A percentile compares a stretch with the other conserved stretches of the same genome.
phyloP scores from a whole-genome alignment of 2,888 invertebrate genomes.

The Phoronis australis region DNA sequence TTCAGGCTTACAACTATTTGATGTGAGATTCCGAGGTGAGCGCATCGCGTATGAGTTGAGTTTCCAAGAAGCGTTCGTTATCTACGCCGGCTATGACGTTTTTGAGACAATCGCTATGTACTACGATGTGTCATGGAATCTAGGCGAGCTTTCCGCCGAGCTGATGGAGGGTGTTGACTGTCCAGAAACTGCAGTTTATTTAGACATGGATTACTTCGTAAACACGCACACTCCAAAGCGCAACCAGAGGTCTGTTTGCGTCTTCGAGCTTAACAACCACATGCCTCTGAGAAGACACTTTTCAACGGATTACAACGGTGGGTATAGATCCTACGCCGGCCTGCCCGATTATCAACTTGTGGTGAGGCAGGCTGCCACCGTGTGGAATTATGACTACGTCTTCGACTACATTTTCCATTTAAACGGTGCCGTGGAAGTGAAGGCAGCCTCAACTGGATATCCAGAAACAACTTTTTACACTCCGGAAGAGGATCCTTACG shows the following conservation, averaged over 20 bases:
- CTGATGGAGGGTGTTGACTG: constrained; percentile 42
- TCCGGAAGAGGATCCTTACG: constrained; percentile 25
- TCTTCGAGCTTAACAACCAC: constrained; percentile 36
- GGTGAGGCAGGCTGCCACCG: constrained; percentile 29
- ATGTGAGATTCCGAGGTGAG: constrained; percentile 36
- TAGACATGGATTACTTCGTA: constrained; percentile 26
- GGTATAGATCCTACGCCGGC: constrained; percentile 25
- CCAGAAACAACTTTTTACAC: constrained; percentile 28
- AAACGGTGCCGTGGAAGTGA: constrained; percentile 35
- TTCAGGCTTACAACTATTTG: constrained; percentile 34
- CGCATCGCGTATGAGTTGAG: constrained; percentile 39
- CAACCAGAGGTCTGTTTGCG: constrained; percentile 29
- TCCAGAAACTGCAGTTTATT: constrained; percentile 35
- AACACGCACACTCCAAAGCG: constrained; percentile 19
- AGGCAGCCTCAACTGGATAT: constrained; percentile 35
- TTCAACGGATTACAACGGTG: constrained; percentile 17
- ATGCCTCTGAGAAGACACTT: constrained; percentile 38
- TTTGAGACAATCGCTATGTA: constrained; percentile 22
- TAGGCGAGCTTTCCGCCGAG: constrained; percentile 32
- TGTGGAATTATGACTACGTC: constrained; percentile 40
- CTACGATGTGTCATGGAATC: constrained; percentile 29
- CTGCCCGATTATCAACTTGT: constrained; percentile 29
- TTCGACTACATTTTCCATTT: constrained; percentile 41
- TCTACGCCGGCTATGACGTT: constrained; percentile 36
- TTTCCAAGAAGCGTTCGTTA: constrained; percentile 33